These are phyloP conservation scores for Cryptoprocta ferox DNA, from an alignment of 2,797 vertebrate species.

Conservation along the genomic window DNA sequence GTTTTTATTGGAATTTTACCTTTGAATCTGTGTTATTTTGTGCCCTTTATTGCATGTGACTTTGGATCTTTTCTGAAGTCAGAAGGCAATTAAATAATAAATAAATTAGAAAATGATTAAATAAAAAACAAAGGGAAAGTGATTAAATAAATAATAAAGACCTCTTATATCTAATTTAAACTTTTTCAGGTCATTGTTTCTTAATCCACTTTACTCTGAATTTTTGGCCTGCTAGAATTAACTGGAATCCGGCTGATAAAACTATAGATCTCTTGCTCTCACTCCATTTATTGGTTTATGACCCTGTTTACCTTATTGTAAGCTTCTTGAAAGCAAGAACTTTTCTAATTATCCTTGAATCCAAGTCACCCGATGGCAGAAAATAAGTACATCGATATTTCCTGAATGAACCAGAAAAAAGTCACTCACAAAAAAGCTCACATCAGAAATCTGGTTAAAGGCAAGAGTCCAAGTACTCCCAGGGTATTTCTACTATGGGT, in stretches of 20 bases:
- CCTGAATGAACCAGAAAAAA: neutral
- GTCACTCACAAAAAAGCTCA: neutral
- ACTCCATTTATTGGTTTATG: neutral
- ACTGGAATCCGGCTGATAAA: neutral
- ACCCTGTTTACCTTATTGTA: neutral
- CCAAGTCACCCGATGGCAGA: neutral
- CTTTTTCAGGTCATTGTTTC: neutral
- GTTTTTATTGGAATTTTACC: neutral
- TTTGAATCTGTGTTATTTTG: neutral
- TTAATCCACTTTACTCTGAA: neutral
- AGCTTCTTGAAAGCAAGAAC: neutral
- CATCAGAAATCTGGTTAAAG: constrained; percentile 5
- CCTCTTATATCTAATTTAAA: neutral
- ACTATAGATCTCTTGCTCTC: neutral
- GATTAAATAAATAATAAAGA: neutral
- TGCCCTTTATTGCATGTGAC: neutral
- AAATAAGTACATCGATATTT: neutral
- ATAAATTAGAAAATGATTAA: neutral
- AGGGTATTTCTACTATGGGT: neutral
- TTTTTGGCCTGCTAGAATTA: neutral
- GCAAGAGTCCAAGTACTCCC: neutral
- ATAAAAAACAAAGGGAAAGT: neutral
- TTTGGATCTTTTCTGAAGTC: neutral
- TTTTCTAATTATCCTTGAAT: constrained; percentile 34
- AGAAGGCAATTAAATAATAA: neutral